Base-by-base conservation (phyloP, 92 coral and sea anemone species). In the Pocillopora meandrina region DNA sequence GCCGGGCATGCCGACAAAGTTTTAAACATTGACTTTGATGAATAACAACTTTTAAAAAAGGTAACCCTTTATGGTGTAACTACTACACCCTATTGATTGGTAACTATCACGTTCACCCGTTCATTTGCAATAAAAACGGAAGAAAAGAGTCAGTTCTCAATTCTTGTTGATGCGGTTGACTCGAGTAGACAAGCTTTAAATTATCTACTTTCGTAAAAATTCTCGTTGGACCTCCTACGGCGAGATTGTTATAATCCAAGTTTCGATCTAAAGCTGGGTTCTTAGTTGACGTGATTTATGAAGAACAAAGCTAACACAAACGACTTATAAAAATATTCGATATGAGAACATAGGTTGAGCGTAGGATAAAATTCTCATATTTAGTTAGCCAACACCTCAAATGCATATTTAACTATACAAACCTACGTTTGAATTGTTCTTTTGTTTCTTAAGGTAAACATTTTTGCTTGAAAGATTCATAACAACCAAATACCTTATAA, bases 381-480 rank as follows among this genome's bases (percentile, higher is more conserved):
- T 35, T 34, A 23, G 68, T 19, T 26, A 15, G 6, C 23, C 72
- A 64, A 64, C 72, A 20, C 47, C 42, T n/a, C 62, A 20, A 42
- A 49, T 10, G 72, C 65, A 78, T 78, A 78, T 68, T 78, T 63
- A 78, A 35, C 36, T 64, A 65, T 35, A 63, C 71, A 65, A 75
- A 1, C 62, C 3, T 8, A 64, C 5, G 61, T 49, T 55, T 20
- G 69, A 21, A 36, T 65, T 20, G 72, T 78, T 64, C 69, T 35
- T 65, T 20, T 36, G 57, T 63, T 70, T 70, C 20, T 12, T 36
- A 63, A 78, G n/a, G 60, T 78, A 78, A 78, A 78, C 82, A 78
- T 21, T 36, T 1, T 16, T 15, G 10, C 33, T 42, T 64, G 52
- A 20, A 63, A 35, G 82, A 78, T 36, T 63, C 31, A 78, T 67